Evolutionary conservation across 2,797 vertebrate genomes (phyloP), one percentile per base, ranked within the genome.

Genomic region (Babyrousa celebensis): DNA sequence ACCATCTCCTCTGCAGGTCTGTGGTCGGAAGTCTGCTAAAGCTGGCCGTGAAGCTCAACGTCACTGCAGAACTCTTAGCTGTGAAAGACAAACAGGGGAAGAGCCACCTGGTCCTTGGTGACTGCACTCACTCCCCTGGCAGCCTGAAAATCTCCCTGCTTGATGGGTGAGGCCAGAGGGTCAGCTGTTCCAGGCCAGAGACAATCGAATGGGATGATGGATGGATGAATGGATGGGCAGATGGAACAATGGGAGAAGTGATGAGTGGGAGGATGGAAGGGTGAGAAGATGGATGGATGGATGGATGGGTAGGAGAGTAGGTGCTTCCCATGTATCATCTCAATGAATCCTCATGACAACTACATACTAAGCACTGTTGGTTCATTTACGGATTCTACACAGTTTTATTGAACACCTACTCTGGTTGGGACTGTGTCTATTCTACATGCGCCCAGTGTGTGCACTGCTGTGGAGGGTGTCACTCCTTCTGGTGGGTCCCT

Each of bases 121-220:
- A 96, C 86, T 98, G 98, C 18, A 93, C 71, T 54, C 94, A 97
- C 29, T 77, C 95, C 36, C 96, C 96, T 21, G 96, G 88, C 17
- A 97, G 77, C 71, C 80, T 98, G 83, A 5, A 94, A 43, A 67
- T 97, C 94, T 74, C 75, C 77, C 16, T 97, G 71, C 92, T 94
- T 27, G 6, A 96, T 62, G 86, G 96, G 98, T 98, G 65, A 98
- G 97, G 9, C 70, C 29, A 56, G 54, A 77, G 54, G 23, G 48
- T 23, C 70, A 17, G 48, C 29, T 72, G 68, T 36, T 95, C 60
- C 72, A 63, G n/a, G 23, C 40, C 62, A 8, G 85, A 77, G n/a
- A 77, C 12, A 62, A 18, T 48, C 65, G 21, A 21, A 54, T 62
- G n/a, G 40, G 36, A 40, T 79, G 29, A 56, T 3, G 23, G 36